Conservation (phyloP, 2,113 vertebrate species). For the Taxidea taxus region DNA sequence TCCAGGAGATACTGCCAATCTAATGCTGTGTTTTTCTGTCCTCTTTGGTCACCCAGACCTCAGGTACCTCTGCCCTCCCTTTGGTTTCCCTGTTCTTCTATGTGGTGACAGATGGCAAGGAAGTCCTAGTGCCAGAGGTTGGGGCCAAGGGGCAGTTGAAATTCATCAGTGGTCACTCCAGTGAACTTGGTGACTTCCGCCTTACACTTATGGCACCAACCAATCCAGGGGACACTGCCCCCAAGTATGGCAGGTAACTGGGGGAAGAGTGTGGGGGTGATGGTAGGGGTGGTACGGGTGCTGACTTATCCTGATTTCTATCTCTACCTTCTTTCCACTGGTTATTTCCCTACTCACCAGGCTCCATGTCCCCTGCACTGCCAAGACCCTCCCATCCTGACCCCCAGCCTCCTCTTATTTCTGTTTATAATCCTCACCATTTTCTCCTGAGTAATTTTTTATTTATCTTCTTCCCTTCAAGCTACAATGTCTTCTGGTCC, state of each 20-base stretch:
- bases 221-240: slow-evolving; percentile 66
- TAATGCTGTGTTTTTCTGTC: neutral
- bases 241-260: slow-evolving; percentile 88
- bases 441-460: neutral
- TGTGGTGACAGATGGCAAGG: slow-evolving; percentile 91
- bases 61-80: slow-evolving; percentile 77
- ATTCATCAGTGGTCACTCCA: slow-evolving; percentile 85
- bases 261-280: neutral
- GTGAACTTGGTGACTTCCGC: slow-evolving; percentile 93
- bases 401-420: neutral
- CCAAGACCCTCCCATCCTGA: neutral
- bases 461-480: slow-evolving; percentile 69
- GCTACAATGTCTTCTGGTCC: slow-evolving; percentile 91
- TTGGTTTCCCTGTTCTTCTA: slow-evolving; percentile 96
- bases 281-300: neutral
- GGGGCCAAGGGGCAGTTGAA: slow-evolving; percentile 79
- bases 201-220: slow-evolving; percentile 90
- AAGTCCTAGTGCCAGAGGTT: slow-evolving; percentile 82
- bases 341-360: neutral
- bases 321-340: neutral
- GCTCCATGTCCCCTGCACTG: neutral
- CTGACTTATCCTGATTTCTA: neutral
- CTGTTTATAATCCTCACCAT: neutral
- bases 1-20: neutral
- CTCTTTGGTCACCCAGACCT: slow-evolving; percentile 57